Evolutionary conservation across 2,113 vertebrate genomes (phyloP).

Genomic region (Triplophysa rosa): DNA sequence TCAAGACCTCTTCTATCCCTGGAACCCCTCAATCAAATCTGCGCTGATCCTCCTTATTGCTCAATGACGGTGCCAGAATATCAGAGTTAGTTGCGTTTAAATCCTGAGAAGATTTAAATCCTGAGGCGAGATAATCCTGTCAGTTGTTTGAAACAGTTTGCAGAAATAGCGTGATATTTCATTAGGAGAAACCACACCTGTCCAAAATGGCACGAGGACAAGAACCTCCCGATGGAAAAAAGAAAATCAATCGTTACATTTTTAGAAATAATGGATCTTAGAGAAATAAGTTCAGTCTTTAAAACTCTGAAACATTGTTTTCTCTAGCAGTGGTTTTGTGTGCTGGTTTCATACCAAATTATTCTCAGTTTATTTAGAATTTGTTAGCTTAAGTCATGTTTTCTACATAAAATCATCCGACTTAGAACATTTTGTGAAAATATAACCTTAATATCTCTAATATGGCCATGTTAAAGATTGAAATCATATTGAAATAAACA

Average conservation of each 20-base stretch:
- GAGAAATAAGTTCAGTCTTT: too few species aligned
- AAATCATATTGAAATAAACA: too few species aligned
- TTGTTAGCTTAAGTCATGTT: too few species aligned
- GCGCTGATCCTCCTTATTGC: slow-evolving; percentile 32
- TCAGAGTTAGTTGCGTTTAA: slow-evolving; percentile 31
- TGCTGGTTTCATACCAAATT: too few species aligned
- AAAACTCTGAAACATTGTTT: too few species aligned
- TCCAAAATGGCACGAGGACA: slow-evolving; percentile 33
- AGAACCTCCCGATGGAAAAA: slow-evolving; percentile 7
- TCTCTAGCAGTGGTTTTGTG: too few species aligned
- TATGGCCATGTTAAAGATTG: too few species aligned
- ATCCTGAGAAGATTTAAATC: slow-evolving; percentile 26
- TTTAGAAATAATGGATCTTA: too few species aligned
- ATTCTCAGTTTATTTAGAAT: too few species aligned
- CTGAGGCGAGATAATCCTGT: slow-evolving; percentile 44
- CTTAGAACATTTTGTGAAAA: too few species aligned
- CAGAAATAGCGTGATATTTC: slow-evolving; percentile 37
- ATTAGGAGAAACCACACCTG: slow-evolving; percentile 49
- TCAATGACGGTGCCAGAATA: slow-evolving; percentile 25
- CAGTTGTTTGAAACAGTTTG: slow-evolving; percentile 42
- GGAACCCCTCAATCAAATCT: slow-evolving; percentile 41
- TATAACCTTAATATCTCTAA: too few species aligned
- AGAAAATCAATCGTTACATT: background rate
- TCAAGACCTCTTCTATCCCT: slow-evolving; percentile 25
- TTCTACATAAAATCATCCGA: too few species aligned